Evolutionary conservation across 2,888 invertebrate species (phyloP).

Genomic region (Druceiella hillmani): DNA sequence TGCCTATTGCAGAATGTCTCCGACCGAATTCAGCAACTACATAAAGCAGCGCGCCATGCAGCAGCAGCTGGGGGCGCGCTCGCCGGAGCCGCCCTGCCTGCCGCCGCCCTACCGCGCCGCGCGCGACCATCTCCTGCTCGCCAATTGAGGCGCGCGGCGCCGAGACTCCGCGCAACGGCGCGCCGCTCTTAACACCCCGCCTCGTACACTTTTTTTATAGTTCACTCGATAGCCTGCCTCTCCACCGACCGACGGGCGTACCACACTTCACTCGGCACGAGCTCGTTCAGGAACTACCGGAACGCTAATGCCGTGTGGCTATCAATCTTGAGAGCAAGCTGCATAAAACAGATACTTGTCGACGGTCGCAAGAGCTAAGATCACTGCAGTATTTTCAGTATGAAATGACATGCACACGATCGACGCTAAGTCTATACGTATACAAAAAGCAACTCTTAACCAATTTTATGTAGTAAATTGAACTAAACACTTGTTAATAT

Average conservation of each 20-base stretch:
- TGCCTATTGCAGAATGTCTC: constrained; percentile 88
- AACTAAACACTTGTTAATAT: too few species aligned
- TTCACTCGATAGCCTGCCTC: constrained; percentile 43
- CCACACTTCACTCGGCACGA: constrained; percentile 56
- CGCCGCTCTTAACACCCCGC: constrained; percentile 30
- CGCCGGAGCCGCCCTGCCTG: constrained; percentile 45
- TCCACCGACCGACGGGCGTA: constrained; percentile 24
- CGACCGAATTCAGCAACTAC: constrained; percentile 96
- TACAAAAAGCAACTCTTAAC: too few species aligned
- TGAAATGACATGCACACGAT: too few species aligned
- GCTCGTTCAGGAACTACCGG: background rate
- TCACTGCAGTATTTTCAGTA: too few species aligned
- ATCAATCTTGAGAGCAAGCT: too few species aligned
- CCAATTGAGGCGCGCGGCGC: constrained; percentile 31
- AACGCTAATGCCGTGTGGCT: too few species aligned
- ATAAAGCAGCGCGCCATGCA: constrained; percentile 92
- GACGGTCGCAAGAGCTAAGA: too few species aligned
- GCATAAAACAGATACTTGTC: too few species aligned
- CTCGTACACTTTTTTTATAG: too few species aligned
- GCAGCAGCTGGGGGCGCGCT: constrained; percentile 63
- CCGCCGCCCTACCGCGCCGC: constrained; percentile 55
- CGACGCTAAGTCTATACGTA: too few species aligned
- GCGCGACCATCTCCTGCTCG: constrained; percentile 62
- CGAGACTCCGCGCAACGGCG: constrained; percentile 38
- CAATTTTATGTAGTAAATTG: too few species aligned